Percentiles rank a stretch among this genome's conserved stretches.
Evolutionary conservation across 2,888 invertebrate genomes (phyloP).

Genomic region (Terebella lapidaria): DNA sequence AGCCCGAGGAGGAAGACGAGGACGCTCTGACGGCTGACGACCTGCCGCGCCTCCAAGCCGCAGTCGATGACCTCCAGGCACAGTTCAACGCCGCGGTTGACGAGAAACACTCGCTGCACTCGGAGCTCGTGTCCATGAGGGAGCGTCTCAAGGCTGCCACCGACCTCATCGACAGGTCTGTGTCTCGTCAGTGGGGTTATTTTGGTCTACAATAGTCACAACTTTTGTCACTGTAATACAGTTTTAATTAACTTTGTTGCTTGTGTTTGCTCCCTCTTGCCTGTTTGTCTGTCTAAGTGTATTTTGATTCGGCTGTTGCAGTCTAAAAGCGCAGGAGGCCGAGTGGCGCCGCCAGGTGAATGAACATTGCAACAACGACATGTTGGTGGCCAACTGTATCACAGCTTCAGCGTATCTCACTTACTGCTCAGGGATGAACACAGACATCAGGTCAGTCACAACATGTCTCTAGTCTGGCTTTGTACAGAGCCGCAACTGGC

Average conservation of each 20-base stretch:
- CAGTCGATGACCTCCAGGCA: conserved; percentile 43
- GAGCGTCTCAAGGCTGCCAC: conserved; percentile 48
- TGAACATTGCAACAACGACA: conserved; percentile 44
- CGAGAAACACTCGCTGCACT: conserved; percentile 49
- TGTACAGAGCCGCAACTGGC: too few species aligned
- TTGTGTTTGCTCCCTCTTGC: too few species aligned
- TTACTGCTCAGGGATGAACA: conserved; percentile 44
- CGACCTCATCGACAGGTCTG: conserved; percentile 31
- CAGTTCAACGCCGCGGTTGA: conserved; percentile 49
- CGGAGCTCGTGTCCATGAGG: conserved; percentile 50
- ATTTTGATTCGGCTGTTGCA: too few species aligned
- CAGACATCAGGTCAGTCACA: conserved; percentile 39
- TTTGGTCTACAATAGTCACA: background rate
- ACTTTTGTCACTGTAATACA: background rate
- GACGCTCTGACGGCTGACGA: conserved; percentile 46
- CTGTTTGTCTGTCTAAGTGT: too few species aligned
- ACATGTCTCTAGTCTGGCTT: too few species aligned
- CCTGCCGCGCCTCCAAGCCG: conserved; percentile 41
- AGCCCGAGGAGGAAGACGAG: conserved; percentile 24
- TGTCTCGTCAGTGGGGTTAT: background rate
- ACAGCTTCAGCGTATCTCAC: conserved; percentile 49
- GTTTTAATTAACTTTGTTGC: background rate
- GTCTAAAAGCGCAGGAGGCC: conserved; percentile 45
- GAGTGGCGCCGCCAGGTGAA: conserved; percentile 47
- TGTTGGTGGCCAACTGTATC: conserved; percentile 49